Evolutionary conservation across 2,113 vertebrate species (phyloP), one percentile per base, ranked within the genome.

Genomic region (Passer montanus): DNA sequence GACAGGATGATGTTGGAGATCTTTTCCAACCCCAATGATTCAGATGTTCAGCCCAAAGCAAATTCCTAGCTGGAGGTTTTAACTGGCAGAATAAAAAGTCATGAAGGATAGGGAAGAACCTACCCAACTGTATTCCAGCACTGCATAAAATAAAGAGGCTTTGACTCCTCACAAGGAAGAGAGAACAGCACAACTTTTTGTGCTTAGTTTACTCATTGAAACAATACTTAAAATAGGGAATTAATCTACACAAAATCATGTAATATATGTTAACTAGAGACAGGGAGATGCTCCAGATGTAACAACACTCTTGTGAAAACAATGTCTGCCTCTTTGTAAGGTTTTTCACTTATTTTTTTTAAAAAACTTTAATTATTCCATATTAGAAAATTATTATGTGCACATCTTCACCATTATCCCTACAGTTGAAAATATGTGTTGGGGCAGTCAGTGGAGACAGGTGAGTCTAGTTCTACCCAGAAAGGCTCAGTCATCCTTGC

Each of bases 381-480:
- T 18, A 52, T 30, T 63, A 50, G 18, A 41, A 82, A 75, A 64
- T 39, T 13, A 26, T 69, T 24, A 7, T 6, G 5, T 44, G 12
- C 6, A 37, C 35, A 50, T 20, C 22, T 21, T 67, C 28, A 27
- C 15, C 14, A 35, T 49, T 69, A 27, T 56, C 31, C 22, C 33
- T 56, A 19, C 11, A 23, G 50, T 1, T 35, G 8, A 43, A 79
- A 50, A 5, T 31, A n/a, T 14, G 9, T 17, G 52, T 28, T n/a
- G 59, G 18, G 11, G 4, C 22, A 76, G 10, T 8, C 5, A 59
- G 4, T 9, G 22, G 19, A 60, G 22, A 16, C 17, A 72, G 4
- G 10, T 7, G 1, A 3, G 0, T 31, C 39, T 30, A 16, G 3
- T 5, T 22, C 31, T 15, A 15, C 15, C 9, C 28, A 74, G 11